A percentile compares a stretch with the other conserved stretches of the same genome.
Conservation (phyloP, 2,888 invertebrate genomes). For the Lasioglossum calceatum region DNA sequence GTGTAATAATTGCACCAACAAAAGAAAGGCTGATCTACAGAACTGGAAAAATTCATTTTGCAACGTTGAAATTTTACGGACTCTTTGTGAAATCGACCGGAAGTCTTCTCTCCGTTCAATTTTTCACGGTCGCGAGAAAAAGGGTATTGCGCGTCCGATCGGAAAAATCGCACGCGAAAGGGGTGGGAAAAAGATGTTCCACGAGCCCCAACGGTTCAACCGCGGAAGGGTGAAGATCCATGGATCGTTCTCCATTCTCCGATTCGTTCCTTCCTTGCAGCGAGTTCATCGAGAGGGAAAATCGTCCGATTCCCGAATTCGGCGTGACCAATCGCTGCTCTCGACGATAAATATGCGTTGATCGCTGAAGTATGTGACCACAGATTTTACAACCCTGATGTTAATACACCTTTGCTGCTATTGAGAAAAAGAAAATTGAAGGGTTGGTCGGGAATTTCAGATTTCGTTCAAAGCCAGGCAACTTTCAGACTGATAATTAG, state of each 20-base stretch:
- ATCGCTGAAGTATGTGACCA: background rate
- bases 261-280: conserved; percentile 53
- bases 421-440: background rate
- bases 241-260: conserved; percentile 15
- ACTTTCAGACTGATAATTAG: background rate
- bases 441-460: background rate
- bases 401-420: background rate
- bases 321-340: conserved; percentile 43
- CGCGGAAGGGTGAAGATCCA: conserved; percentile 29
- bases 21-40: too few species aligned
- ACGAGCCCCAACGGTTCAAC: conserved; percentile 9
- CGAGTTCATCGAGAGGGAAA: conserved; percentile 62
- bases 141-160: conserved; percentile 69
- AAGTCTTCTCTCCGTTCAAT: conserved; percentile 66
- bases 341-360: background rate
- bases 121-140: conserved; percentile 69
- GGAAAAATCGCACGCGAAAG: conserved; percentile 66
- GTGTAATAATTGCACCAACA: too few species aligned
- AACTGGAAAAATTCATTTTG: background rate
- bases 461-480: background rate
- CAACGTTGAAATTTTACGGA: conserved; percentile 62
- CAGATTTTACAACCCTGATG: background rate
- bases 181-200: conserved; percentile 50
- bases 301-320: conserved; percentile 40
- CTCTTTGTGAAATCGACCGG: conserved; percentile 70